These are phyloP conservation scores for Pipistrellus pygmaeus DNA, from an alignment of 2,797 vertebrate genomes.

Conservation along the genomic window DNA sequence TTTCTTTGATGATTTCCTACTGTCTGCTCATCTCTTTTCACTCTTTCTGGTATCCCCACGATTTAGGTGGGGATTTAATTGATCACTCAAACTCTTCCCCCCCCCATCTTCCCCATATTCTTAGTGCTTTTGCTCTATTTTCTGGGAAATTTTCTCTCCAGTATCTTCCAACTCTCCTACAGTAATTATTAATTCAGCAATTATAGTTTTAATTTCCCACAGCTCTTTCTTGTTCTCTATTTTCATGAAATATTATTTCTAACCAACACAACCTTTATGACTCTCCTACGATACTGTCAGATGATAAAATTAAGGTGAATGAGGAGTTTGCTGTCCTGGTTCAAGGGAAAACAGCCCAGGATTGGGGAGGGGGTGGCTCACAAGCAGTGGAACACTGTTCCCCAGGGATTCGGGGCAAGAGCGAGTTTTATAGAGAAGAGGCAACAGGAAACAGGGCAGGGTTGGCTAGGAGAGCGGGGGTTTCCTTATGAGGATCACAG, in stretches of 20 bases:
- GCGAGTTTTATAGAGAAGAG: background rate
- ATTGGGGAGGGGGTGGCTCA: background rate
- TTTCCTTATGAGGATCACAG: background rate
- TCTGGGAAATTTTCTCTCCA: background rate
- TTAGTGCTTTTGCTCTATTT: background rate
- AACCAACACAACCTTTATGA: background rate
- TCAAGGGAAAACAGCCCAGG: background rate
- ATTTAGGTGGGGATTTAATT: background rate
- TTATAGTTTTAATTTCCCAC: background rate
- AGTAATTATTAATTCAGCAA: background rate
- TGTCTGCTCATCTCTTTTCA: background rate
- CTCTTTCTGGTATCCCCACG: background rate
- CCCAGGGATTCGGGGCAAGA: rapidly evolving
- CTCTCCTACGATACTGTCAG: background rate
- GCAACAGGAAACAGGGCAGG: background rate
- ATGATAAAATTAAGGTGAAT: background rate
- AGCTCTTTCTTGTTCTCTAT: background rate
- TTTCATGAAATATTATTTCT: background rate
- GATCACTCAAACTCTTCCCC: background rate
- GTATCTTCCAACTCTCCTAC: background rate
- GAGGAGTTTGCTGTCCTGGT: background rate
- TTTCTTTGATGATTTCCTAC: background rate
- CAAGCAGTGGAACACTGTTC: background rate
- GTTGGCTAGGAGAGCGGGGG: background rate
- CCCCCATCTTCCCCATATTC: background rate